phyloP scores from a whole-genome alignment of 2,113 vertebrate species.

The Nymphicus hollandicus region DNA sequence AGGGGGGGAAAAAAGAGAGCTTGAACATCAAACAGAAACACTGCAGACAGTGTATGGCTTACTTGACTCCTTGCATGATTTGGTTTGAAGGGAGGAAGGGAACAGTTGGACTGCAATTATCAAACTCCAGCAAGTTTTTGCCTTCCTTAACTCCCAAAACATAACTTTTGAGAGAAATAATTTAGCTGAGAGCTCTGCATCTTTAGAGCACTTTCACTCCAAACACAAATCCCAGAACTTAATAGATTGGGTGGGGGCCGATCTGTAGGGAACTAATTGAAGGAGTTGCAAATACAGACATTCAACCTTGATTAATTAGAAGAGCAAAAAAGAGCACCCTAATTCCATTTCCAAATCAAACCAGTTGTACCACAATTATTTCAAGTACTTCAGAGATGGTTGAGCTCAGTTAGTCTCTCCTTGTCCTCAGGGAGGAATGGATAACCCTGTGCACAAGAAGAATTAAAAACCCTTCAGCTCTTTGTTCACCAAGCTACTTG shows the following conservation, averaged over 20 bases:
- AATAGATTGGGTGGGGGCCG: not conserved
- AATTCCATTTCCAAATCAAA: constrained; percentile 52
- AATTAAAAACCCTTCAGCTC: not conserved
- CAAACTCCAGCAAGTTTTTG: not conserved
- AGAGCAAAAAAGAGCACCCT: not conserved
- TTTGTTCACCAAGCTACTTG: not conserved
- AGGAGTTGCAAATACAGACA: constrained; percentile 16
- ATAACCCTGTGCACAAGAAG: not conserved
- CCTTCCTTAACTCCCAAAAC: not conserved
- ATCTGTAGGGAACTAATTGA: constrained; percentile 30
- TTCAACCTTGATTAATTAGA: constrained; percentile 44
- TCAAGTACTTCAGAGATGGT: not conserved
- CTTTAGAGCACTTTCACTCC: not conserved
- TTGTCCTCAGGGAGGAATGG: not conserved
- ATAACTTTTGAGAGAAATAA: constrained; percentile 4
- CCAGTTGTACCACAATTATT: constrained; percentile 29
- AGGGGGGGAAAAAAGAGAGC: not conserved
- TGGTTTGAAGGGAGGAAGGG: not conserved
- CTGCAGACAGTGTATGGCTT: not conserved
- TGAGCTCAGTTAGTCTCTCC: not conserved
- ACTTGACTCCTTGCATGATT: not conserved
- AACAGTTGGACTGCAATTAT: not conserved
- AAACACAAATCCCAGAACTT: constrained; percentile 15
- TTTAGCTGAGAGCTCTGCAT: constrained; percentile 4
- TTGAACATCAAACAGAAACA: not conserved